These are phyloP conservation scores for Odocoileus hemionus DNA, from an alignment of 2,113 vertebrate species.

Conservation along the genomic window DNA sequence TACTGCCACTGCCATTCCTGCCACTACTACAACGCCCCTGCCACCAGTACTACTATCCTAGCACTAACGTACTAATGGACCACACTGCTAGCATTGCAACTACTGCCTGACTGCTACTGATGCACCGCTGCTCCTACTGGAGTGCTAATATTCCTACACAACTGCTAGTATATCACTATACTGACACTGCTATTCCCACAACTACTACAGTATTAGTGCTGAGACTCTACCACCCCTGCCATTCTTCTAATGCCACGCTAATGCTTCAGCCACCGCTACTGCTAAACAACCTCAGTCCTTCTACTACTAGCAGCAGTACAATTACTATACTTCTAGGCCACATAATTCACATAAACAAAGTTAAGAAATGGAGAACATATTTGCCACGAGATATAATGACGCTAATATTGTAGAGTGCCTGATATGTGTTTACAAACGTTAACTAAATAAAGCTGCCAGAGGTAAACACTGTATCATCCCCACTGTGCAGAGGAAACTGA, in stretches of 20 bases:
- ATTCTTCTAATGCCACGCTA: too few relatives aligned
- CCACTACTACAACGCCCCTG: too few relatives aligned
- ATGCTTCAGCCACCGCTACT: fast-evolving
- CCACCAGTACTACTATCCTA: too few relatives aligned
- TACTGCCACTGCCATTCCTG: fast-evolving
- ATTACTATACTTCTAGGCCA: fast-evolving
- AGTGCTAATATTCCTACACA: not conserved
- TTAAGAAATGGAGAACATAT: not conserved
- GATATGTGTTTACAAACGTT: not conserved
- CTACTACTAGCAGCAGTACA: fast-evolving
- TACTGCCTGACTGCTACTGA: too few relatives aligned
- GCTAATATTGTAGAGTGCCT: too few relatives aligned
- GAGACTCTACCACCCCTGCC: too few relatives aligned
- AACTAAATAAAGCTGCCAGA: fast-evolving
- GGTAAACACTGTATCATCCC: fast-evolving
- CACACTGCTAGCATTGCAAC: too few relatives aligned
- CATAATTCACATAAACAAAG: not conserved
- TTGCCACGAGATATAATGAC: fast-evolving
- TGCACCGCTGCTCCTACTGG: too few relatives aligned
- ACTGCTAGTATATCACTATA: fast-evolving
- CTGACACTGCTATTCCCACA: fast-evolving
- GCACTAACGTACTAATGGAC: fast-evolving
- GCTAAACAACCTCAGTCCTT: not conserved
- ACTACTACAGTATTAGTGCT: fast-evolving
- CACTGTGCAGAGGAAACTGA: not conserved